These are phyloP conservation scores for Sialis fuliginosa DNA, from an alignment of 2,888 invertebrate genomes.

Conservation along the genomic window DNA sequence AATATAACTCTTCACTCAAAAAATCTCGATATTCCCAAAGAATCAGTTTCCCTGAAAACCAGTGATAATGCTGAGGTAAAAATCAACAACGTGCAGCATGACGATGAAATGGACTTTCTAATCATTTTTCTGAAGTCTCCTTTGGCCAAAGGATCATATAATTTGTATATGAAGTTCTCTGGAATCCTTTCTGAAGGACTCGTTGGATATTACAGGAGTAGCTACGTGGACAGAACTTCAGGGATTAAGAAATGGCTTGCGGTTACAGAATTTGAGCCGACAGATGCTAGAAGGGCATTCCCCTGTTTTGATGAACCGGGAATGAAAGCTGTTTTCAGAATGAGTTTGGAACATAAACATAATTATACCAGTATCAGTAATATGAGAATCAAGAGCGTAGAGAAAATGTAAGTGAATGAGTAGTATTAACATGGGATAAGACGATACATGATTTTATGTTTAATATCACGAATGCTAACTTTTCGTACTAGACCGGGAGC, in stretches of 20 bases:
- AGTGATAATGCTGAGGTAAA: conserved; percentile 13
- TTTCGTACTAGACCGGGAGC: too few relatives aligned
- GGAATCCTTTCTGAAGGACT: conserved; percentile 42
- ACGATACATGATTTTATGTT: too few relatives aligned
- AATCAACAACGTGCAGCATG: conserved; percentile 20
- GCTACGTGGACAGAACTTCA: conserved; percentile 34
- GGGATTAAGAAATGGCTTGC: conserved; percentile 38
- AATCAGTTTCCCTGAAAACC: conserved; percentile 15
- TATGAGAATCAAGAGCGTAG: conserved; percentile 42
- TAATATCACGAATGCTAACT: too few relatives aligned
- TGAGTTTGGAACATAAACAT: conserved; percentile 43
- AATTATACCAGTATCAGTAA: conserved; percentile 51
- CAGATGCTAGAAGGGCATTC: conserved; percentile 63
- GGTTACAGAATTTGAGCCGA: conserved; percentile 67
- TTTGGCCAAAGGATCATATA: conserved; percentile 26
- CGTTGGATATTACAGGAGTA: conserved; percentile 53
- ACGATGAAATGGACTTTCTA: conserved; percentile 41
- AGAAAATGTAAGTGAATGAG: conserved; percentile 37
- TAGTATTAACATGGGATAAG: too few relatives aligned
- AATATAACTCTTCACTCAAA: conserved; percentile 49
- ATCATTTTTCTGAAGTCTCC: conserved; percentile 31
- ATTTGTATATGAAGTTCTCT: conserved; percentile 37
- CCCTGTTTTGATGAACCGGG: conserved; percentile 87
- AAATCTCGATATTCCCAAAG: conserved; percentile 33
- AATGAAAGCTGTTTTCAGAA: conserved; percentile 65